phyloP scores from a whole-genome alignment of 2,113 vertebrate genomes.

The Ursus arctos region DNA sequence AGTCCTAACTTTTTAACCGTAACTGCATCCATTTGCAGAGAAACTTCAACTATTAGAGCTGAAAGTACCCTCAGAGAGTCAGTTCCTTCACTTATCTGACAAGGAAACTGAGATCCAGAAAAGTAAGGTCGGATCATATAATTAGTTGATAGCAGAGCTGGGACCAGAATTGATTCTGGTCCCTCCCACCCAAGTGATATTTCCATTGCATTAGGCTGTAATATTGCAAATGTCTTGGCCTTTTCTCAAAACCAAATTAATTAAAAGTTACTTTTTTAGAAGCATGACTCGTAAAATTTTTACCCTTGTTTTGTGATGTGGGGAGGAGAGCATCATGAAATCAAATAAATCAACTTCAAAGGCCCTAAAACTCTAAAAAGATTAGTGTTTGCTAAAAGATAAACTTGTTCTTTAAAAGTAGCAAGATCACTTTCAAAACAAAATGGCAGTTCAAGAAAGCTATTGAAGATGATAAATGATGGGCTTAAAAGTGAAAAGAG shows the following conservation, averaged over 20 bases:
- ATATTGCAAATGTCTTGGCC: background rate
- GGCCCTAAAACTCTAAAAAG: background rate
- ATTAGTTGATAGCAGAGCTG: background rate
- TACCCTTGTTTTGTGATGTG: background rate
- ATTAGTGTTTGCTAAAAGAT: background rate
- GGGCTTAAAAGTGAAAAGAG: slow-evolving; percentile 1
- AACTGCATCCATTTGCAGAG: background rate
- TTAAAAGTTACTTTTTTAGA: background rate
- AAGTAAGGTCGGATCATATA: background rate
- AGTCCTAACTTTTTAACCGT: background rate
- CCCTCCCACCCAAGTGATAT: background rate
- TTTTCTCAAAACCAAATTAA: background rate
- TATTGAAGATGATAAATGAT: background rate
- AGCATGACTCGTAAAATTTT: background rate
- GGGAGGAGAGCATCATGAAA: background rate
- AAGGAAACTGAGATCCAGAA: background rate
- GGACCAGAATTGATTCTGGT: background rate
- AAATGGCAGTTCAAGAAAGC: background rate
- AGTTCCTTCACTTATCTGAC: background rate
- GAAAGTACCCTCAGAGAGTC: background rate
- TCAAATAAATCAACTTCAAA: background rate
- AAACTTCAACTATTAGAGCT: background rate
- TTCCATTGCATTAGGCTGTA: background rate
- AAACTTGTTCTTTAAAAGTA: slow-evolving; percentile 18
- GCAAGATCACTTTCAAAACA: background rate